Evolutionary conservation across 2,113 vertebrate species (phyloP).

Genomic region (Prinia subflava): DNA sequence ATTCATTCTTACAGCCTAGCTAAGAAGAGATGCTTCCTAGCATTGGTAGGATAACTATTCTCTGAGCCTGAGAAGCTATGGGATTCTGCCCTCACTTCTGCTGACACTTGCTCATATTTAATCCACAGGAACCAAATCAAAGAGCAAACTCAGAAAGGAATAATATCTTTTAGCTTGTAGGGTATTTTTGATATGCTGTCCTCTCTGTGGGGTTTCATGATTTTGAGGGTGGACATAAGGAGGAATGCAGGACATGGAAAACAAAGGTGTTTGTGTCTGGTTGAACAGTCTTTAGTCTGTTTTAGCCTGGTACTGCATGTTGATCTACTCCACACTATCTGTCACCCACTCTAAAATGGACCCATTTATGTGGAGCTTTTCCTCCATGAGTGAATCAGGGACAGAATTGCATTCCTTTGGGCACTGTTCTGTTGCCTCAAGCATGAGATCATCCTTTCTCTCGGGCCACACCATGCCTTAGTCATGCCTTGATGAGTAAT

Average conservation of each 20-base stretch:
- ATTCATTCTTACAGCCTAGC: neutral
- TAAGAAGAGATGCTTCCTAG: neutral
- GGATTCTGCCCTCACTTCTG: neutral
- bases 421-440: neutral
- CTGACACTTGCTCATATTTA: neutral
- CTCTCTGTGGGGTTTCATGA: neutral
- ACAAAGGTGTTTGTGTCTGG: neutral
- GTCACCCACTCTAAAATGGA: neutral
- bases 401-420: neutral
- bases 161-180: neutral
- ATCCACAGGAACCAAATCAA: neutral
- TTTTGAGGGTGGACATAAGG: neutral
- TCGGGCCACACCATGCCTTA: neutral
- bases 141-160: neutral
- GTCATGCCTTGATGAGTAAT: neutral
- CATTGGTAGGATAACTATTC: neutral
- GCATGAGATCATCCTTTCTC: neutral
- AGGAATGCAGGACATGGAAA: accelerated
- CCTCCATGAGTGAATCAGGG: neutral
- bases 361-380: neutral
- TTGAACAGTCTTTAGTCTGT: neutral
- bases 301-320: neutral
- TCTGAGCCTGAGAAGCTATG: neutral
- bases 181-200: neutral
- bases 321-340: neutral